Percentiles rank a stretch among this genome's conserved stretches.
Conservation (phyloP, 2,113 vertebrate species). For the Antigone vipio region DNA sequence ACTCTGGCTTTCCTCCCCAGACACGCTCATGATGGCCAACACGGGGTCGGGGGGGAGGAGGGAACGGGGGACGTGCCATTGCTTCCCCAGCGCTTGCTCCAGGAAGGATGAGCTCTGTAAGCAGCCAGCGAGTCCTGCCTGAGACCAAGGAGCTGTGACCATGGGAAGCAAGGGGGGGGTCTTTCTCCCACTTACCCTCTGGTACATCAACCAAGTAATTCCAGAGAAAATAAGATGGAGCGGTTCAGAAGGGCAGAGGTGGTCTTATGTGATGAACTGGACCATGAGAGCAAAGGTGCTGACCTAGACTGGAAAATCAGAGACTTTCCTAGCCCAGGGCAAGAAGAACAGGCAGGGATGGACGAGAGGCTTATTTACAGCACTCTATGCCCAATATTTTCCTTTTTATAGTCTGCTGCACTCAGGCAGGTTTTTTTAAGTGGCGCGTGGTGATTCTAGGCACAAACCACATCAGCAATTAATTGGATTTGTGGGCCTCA, state of each 20-base stretch:
- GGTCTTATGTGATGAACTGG: not conserved
- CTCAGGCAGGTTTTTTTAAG: not conserved
- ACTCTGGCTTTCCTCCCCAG: not conserved
- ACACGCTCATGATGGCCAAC: not conserved
- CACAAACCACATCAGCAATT: conserved; percentile 9
- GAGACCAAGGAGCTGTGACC: not conserved
- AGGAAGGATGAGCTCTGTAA: not conserved
- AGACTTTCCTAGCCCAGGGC: not conserved
- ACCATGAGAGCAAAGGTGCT: not conserved
- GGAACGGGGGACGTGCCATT: accelerated
- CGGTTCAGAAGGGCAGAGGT: not conserved
- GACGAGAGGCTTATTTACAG: not conserved
- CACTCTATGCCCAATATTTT: not conserved
- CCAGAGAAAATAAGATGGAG: not conserved
- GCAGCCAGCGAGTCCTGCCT: not conserved
- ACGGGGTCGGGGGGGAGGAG: accelerated
- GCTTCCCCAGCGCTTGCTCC: accelerated
- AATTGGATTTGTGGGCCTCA: conserved; percentile 47
- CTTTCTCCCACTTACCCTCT: not conserved
- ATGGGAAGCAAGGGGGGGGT: not conserved
- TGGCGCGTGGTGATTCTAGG: not conserved
- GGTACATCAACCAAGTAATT: not conserved
- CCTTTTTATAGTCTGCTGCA: not conserved
- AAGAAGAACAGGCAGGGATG: not conserved
- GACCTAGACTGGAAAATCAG: not conserved